Evolutionary conservation across 2,797 vertebrate species (phyloP), one percentile per base, ranked within the genome.

Genomic region (Phoeniculus purpureus): DNA sequence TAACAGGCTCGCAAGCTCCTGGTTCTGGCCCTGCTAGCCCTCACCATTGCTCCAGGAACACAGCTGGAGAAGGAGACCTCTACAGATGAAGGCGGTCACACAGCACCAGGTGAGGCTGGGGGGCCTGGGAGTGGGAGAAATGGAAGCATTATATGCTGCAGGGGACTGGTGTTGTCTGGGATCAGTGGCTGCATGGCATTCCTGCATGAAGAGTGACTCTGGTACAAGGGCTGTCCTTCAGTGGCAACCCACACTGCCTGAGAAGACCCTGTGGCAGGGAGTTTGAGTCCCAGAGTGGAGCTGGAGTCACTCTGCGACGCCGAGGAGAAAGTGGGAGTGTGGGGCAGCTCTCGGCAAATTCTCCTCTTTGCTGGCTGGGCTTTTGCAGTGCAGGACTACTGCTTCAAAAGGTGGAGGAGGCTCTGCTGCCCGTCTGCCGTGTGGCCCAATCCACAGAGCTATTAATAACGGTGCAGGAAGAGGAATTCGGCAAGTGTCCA

Each of bases 331-430:
- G 7, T 40, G 40, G 12, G 54, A 58, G 14, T 59, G 58, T 22
- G 59, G 68, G 58, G 55, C 25, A 56, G 27, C 31, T 45, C 14
- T 50, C 1, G 0, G 37, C 25, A 48, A 2, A 51, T 81, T 75
- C n/a, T 81, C 4, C 40, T 20, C 6, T 54, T 79, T 81, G 27
- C 51, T 85, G 68, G 26, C 47, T 0, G 1, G 29, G n/a, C 76
- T 54, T 89, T 85, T 31, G 61, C 68, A 82, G 78, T 72, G 89
- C 65, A 52, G 68, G 65, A 62, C 2, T 90, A 62, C 81, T 80
- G 72, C 84, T 85, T 94, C 86, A 91, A 90, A 85, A 90, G 27
- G 14, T 86, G 78, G 71, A 92, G 67, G 56, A 87, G 52, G 66
- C 75, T 81, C 62, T 91, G 68, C 59, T 72, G 27, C 81, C 72